Base-by-base conservation (phyloP, 1,140 invertebrate species). In the Mycetomoellerius zeteki region DNA sequence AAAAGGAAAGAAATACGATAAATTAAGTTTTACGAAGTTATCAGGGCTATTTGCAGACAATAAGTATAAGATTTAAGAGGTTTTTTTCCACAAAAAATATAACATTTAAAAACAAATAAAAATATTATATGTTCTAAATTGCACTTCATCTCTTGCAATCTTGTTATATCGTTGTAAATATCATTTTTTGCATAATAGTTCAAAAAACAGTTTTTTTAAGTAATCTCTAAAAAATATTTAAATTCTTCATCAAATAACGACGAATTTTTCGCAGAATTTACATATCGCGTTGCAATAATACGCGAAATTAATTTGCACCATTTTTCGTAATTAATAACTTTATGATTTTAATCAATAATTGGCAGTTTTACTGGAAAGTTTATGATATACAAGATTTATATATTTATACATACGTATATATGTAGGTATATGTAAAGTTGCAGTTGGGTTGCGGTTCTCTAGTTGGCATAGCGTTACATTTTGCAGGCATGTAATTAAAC, bases 401-500 rank as follows among this genome's bases (percentile, higher is more conserved):
- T 43, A 43, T 43, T 43, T 10, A 43, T 10, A 43, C 7, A 43
- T 10, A 43, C 1, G 8, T 43, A 43, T 43, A 37, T 37, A 1
- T 37, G 8, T 30, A 30, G 16, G 12, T 71, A 27, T 27, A 19
- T 33, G 12, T 27, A 33, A 30, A 27, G 21, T 75, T 21, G 50
- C 6, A 75, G 50, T 75, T 75, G 21, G 14, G 5, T 64, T 21
- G 24, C 21, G 10, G 10, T 80, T 43, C 16, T 47, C 21, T 37
- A 33, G 16, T 33, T 47, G 10, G 19, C 19, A 7, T 37, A 19
- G n/a, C 37, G 16, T 47, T 60, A 71, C 37, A 27, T 16, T 7
- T 60, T 47, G 37, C 54, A 52, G 67, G 47, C 67, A n/a, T 73
- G 30, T 30, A 58, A 82, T 82, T 73, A 84, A 84, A 84, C 69